These are phyloP conservation scores for Zele albiditarsus DNA, from an alignment of 2,888 invertebrate species.

Conservation along the genomic window DNA sequence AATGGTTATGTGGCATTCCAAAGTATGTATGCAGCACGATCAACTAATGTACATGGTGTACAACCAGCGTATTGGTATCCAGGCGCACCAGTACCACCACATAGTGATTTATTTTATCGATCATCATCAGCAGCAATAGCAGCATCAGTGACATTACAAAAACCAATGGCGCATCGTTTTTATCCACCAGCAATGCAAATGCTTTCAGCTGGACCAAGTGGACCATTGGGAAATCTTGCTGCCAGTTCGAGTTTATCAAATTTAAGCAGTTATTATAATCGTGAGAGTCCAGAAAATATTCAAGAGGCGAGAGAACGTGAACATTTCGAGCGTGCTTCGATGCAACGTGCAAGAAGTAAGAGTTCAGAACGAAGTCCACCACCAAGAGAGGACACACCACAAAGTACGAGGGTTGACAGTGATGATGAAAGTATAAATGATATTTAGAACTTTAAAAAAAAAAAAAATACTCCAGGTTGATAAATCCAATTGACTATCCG, in stretches of 20 bases:
- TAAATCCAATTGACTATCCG: not conserved
- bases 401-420: slow-evolving; percentile 67
- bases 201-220: slow-evolving; percentile 80
- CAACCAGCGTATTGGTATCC: slow-evolving; percentile 72
- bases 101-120: slow-evolving; percentile 86
- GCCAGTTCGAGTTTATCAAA: slow-evolving; percentile 76
- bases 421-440: slow-evolving; percentile 72
- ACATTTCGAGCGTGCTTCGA: slow-evolving; percentile 55
- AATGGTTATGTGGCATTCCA: slow-evolving; percentile 99
- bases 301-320: slow-evolving; percentile 60
- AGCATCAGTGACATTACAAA: slow-evolving; percentile 84
- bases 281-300: slow-evolving; percentile 64
- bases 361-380: slow-evolving; percentile 60
- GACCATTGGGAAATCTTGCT: slow-evolving; percentile 79
- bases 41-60: slow-evolving; percentile 59
- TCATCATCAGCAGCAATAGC: slow-evolving; percentile 84
- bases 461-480: not conserved
- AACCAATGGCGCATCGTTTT: slow-evolving; percentile 83
- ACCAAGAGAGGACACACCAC: slow-evolving; percentile 65
- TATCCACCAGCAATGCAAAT: slow-evolving; percentile 76
- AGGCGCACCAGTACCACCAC: slow-evolving; percentile 76
- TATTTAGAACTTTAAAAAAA: slow-evolving; percentile 59
- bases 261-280: slow-evolving; percentile 65
- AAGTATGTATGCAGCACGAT: slow-evolving; percentile 81
- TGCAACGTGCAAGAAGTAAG: slow-evolving; percentile 63